phyloP scores from a whole-genome alignment of 2,113 vertebrate species.

The Pagrus major region DNA sequence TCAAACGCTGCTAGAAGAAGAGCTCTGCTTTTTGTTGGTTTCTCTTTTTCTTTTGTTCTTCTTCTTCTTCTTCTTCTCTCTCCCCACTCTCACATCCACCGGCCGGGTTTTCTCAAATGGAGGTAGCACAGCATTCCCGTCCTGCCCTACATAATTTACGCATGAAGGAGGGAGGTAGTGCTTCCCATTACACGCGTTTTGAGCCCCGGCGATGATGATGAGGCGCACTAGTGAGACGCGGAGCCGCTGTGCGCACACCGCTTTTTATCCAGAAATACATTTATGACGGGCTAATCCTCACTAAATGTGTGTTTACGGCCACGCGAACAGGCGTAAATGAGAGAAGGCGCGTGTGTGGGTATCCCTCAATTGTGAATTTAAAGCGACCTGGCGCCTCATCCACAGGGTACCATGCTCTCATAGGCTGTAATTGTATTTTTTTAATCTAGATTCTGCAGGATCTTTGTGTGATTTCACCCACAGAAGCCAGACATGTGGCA shows the following conservation, averaged over 20 bases:
- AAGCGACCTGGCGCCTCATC: neutral
- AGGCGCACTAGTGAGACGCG: constrained; percentile 27
- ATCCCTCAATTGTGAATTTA: neutral
- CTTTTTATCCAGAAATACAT: constrained; percentile 3
- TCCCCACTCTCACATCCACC: constrained; percentile 36
- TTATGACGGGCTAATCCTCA: neutral
- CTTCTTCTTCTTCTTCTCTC: neutral
- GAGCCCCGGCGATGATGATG: constrained; percentile 10
- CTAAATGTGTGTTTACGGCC: neutral
- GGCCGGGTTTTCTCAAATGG: constrained; percentile 68
- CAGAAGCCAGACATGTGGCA: neutral
- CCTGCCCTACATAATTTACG: constrained; percentile 81
- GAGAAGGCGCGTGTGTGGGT: neutral
- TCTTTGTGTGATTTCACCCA: neutral
- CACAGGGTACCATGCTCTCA: neutral
- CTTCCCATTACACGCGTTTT: constrained; percentile 59
- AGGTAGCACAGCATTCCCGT: constrained; percentile 65
- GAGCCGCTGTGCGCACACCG: constrained; percentile 13
- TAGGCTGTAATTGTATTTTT: neutral
- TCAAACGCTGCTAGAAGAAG: constrained; percentile 23
- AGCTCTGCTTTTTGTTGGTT: constrained; percentile 5
- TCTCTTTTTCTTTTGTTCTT: neutral
- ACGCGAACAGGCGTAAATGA: neutral
- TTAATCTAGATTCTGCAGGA: neutral
- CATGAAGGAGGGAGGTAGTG: constrained; percentile 75